Base-by-base conservation (phyloP, 2,888 invertebrate species). In the Achlya flavicornis region DNA sequence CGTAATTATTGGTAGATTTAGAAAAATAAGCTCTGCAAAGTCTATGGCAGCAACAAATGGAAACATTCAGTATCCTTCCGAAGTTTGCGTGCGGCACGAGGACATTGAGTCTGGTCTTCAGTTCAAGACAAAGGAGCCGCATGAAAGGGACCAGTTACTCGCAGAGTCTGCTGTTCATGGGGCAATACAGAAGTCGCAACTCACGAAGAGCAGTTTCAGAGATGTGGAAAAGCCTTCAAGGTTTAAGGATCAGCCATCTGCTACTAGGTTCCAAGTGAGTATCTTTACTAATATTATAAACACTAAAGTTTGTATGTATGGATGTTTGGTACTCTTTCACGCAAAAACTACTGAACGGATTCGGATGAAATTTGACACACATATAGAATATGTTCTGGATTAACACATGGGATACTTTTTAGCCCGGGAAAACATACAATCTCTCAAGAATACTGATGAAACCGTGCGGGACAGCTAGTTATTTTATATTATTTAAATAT, bases 121-220 rank as follows among this genome's bases (percentile, higher is more conserved):
- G 61, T 90, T 93, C 64, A 89, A 77, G 63, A 78, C 78, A 0
- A 86, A 79, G 62, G 88, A 87, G 14, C 62, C 75, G 1, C 71
- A 77, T 2, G 91, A 91, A 63, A 88, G 80, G 43, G 92, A 93
- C 19, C 88, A 86, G 61, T 73, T 91, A 35, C 65, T 90, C 26
- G 76, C 83, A 0, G 89, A 88, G 2, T 58, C 75, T 11, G 72
- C 75, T 32, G 80, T 75, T 2, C 88, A 87, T 66, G 85, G 82
- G 0, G 75, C 71, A 0, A 71, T 81, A 10, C 69, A 81, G 1
- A 83, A 75, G 64, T 84, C 86, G 1, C 85, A 87, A 0, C 76
- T 89, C 26, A 94, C 95, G 5, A 95, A 95, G 78, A 95, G 95
- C 78, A 95, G 95, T 81, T 95, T 95, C 78, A 93, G 95, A 58